Base-by-base conservation (phyloP, 1,140 invertebrate genomes). In the Sminthurides bifidus region DNA sequence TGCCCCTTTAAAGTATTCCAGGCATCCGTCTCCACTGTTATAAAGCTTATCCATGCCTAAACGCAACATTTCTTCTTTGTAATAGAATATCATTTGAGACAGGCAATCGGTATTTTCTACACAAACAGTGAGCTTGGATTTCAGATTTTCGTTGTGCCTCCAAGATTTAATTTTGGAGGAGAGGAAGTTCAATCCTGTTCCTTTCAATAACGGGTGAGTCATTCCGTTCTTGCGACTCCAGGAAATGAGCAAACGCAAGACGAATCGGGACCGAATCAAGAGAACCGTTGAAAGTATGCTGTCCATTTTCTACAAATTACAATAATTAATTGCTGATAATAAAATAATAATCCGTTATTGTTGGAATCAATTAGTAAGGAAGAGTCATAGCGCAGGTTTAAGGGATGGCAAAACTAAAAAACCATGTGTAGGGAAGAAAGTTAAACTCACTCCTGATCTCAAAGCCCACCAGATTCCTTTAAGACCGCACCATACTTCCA, bases 1-100 rank as follows among this genome's bases (percentile, higher is more conserved):
- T 1, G 56, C 54, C 15, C 46, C 51, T 50, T 59, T 61, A 23
- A 65, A 60, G 40, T 52, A 54, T 41, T 53, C 49, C 8, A 50
- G 29, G 21, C 30, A 30, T 49, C 58, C 58, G 8, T 48, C 40
- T 14, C 61, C 61, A 45, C 26, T 51, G 37, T 56, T 23, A 52
- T 60, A 59, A 4, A 63, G n/a, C 17, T 59, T 37, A 2, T 27
- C 29, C n/a, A 63, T 54, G 17, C 61, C 61, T 15, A 19, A 19
- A 1, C 10, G 26, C 12, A 63, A 31, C 54, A 59, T 59, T 46
- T 59, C 54, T 33, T 57, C 40, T 19, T 59, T 56, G 33, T 53
- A 63, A 30, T 56, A 49, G 31, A 50, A 35, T 17, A 59, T 38
- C 45, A 63, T 15, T 40, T 54, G 51, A 1, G 27, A 51, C n/a